Evolutionary conservation across 30 jellyfish, hydroid and myxozoan species (phyloP).

Genomic region (Hydra vulgaris): DNA sequence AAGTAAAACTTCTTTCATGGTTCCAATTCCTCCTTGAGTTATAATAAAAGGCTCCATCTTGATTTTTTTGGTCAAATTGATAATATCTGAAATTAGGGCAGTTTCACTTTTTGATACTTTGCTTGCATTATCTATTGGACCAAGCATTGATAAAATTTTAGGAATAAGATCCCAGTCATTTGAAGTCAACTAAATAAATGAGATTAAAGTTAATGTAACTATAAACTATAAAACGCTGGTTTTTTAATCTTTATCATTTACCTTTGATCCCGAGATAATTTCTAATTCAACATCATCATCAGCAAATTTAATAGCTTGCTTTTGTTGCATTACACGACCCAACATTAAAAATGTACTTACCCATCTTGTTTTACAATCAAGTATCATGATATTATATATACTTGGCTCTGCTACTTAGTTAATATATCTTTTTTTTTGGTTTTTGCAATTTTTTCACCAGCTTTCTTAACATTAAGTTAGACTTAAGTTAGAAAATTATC

Average conservation of each 20-base stretch:
- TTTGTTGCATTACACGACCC: background rate
- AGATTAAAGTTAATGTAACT: background rate
- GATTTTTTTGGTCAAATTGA: background rate
- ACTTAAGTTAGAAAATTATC: background rate
- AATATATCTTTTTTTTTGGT: background rate
- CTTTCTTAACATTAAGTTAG: background rate
- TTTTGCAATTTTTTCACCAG: background rate
- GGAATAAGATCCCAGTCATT: background rate
- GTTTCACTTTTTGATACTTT: background rate
- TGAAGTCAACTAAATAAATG: background rate
- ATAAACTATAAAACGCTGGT: background rate
- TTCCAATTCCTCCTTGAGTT: background rate
- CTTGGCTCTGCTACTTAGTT: background rate
- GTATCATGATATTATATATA: background rate
- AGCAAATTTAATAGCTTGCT: background rate
- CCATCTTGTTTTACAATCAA: background rate
- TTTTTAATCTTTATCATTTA: background rate
- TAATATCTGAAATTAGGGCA: background rate
- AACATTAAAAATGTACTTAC: background rate
- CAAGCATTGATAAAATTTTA: background rate
- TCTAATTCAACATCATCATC: background rate
- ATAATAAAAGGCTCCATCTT: background rate
- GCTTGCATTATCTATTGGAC: background rate
- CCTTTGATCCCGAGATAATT: background rate
- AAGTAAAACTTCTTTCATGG: background rate